Conservation (phyloP, 2,797 vertebrate genomes). For the Enteromius thamalakanensis region DNA sequence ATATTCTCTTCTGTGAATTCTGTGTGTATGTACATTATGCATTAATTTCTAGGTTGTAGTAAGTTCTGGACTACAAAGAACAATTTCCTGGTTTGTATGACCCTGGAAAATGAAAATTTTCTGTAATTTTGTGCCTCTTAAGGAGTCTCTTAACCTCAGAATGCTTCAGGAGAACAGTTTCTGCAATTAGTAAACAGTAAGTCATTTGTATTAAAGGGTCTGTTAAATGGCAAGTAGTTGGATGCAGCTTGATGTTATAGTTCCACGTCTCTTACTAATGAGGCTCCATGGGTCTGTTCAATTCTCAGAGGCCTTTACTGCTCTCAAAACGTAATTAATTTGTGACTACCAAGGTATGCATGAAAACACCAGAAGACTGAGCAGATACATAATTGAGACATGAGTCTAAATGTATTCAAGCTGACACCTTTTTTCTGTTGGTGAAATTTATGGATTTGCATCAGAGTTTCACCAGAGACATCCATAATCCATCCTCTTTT, state of each 20-base stretch:
- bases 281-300: conserved; percentile 12
- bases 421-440: neutral
- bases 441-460: neutral
- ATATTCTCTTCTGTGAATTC: too few relatives aligned
- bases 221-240: conserved; percentile 6
- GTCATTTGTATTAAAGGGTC: conserved; percentile 8
- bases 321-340: neutral
- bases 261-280: conserved; percentile 21
- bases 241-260: neutral
- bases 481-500: neutral
- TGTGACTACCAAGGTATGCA: conserved; percentile 22
- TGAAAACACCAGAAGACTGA: neutral
- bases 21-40: too few relatives aligned
- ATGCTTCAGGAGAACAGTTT: neutral
- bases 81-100: neutral
- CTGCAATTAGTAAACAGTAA: conserved; percentile 15
- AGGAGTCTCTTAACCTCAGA: neutral
- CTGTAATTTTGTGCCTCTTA: neutral
- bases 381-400: neutral
- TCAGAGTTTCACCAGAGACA: neutral
- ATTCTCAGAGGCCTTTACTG: conserved; percentile 23
- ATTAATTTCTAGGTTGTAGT: too few relatives aligned
- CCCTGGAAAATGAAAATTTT: too few relatives aligned
- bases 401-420: neutral
- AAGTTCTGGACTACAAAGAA: neutral